A percentile compares a stretch with the other conserved stretches of the same genome.
Conservation (phyloP, 2,113 vertebrate species). For the Sphyrna mokarran region DNA sequence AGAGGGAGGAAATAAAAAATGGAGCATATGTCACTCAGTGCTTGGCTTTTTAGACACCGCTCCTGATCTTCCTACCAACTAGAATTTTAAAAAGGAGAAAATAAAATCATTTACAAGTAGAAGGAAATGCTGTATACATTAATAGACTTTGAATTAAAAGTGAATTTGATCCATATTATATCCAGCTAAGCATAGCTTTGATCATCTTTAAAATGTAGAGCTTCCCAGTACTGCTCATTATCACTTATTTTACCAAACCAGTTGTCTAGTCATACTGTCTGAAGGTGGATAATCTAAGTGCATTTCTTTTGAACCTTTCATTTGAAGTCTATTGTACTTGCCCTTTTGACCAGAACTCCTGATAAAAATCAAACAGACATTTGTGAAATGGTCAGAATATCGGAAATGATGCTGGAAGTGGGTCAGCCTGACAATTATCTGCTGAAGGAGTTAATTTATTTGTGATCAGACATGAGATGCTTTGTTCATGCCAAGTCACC, state of each 20-base stretch:
- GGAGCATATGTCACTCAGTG: neutral
- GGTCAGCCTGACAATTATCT: constrained; percentile 36
- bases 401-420: constrained; percentile 36
- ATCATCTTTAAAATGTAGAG: neutral
- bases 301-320: constrained; percentile 36
- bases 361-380: constrained; percentile 36
- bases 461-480: constrained; percentile 37
- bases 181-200: neutral
- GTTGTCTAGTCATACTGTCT: constrained; percentile 34
- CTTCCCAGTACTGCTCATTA: neutral
- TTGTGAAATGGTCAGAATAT: constrained; percentile 35
- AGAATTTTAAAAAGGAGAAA: neutral
- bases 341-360: constrained; percentile 35
- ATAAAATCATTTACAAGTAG: neutral
- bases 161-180: neutral
- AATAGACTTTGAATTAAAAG: neutral
- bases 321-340: constrained; percentile 36
- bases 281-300: constrained; percentile 23
- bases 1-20: neutral
- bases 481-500: constrained; percentile 32
- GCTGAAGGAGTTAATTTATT: constrained; percentile 37
- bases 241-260: constrained; percentile 27
- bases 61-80: neutral
- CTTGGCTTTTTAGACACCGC: neutral
- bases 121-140: neutral